Conservation (phyloP, 2,113 vertebrate genomes). For the Gavia stellata region DNA sequence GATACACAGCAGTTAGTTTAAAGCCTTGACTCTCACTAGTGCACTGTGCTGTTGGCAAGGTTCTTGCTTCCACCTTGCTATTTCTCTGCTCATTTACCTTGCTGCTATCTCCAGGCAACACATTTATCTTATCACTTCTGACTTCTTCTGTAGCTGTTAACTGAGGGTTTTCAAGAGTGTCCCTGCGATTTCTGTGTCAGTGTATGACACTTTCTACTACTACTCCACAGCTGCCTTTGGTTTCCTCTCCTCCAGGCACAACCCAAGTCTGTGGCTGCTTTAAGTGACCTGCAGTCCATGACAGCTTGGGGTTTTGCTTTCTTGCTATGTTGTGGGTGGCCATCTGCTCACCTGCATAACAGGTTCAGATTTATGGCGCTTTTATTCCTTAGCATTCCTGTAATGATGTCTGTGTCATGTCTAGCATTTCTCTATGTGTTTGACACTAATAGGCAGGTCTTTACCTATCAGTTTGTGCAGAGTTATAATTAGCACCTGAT, state of each 20-base stretch:
- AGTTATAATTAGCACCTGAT: neutral
- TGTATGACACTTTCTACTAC: neutral
- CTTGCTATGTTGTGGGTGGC: neutral
- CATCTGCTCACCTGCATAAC: neutral
- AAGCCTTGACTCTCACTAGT: neutral
- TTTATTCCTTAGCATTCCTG: neutral
- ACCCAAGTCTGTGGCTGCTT: neutral
- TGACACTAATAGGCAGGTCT: neutral
- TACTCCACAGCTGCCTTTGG: neutral
- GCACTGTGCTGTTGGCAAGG: neutral
- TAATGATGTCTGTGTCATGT: neutral
- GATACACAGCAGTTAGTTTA: neutral
- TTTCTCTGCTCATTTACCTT: neutral
- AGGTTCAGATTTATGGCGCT: neutral
- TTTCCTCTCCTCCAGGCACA: neutral
- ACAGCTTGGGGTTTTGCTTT: neutral
- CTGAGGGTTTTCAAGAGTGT: neutral
- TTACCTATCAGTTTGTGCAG: neutral
- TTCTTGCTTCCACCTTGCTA: neutral
- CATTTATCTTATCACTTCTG: neutral
- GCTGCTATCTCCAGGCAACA: neutral
- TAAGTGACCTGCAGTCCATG: neutral
- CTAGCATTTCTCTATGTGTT: neutral
- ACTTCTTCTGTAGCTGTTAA: neutral
- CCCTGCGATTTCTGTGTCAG: neutral